Base-by-base conservation (phyloP, 2,113 vertebrate species). In the Elachura formosa region DNA sequence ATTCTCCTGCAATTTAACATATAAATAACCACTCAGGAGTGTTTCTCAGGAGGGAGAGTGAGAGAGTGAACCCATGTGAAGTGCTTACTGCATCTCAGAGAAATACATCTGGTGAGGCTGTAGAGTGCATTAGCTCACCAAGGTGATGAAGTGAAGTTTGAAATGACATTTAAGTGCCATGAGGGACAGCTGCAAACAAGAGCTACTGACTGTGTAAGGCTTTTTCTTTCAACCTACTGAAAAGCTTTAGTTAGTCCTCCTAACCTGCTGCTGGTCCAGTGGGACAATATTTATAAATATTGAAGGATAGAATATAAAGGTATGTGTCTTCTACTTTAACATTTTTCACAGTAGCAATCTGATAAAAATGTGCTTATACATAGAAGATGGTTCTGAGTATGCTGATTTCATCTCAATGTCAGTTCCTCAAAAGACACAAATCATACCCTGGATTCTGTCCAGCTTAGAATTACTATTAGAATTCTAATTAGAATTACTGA, bases 91-190 rank as follows among this genome's bases (percentile, higher is more conserved):
- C 36, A 49, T 68, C 67, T 63, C 63, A 90, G 51, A 90, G 82
- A 83, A 96, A 54, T 59, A 63, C 67, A 77, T 95, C 89, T 97
- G 89, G 63, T 66, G 49, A 75, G 78, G 40, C n/a, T 2, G 3
- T 36, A 80, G 78, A 73, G 51, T 9, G 18, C 93, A 94, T 95
- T 94, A 96, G 74, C 71, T 95, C 67, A 87, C 71, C 63, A 80
- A 87, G 75, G 87, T 93, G 91, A 96, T 94, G 91, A 94, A 91
- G 87, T 89, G 89, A 94, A 91, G 84, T 93, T 93, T 97, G 87
- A 97, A 96, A 94, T 67, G 78, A 83, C 87, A 93, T 93, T 91
- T 87, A 91, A 93, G 84, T 92, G 84, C 84, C 78, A 12, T 84
- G 46, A 95, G 84, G 78, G 77, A 95, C 2, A 2, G 66, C 36